Conservation (phyloP, 2,797 vertebrate species). For the Todus mexicanus region DNA sequence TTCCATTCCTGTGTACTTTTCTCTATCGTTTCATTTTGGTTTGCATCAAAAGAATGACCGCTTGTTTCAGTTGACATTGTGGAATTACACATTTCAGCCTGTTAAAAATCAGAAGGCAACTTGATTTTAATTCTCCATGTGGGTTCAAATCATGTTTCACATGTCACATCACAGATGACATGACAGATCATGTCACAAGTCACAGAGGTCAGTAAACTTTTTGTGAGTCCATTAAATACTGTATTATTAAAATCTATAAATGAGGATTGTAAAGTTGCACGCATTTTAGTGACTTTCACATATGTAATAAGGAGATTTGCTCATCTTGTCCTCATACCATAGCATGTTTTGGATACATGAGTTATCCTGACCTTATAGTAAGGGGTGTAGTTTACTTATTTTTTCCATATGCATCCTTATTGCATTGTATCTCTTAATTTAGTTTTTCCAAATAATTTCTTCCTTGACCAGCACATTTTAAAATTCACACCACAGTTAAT, state of each 20-base stretch:
- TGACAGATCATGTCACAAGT: background rate
- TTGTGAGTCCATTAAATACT: background rate
- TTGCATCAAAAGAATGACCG: constrained; percentile 22
- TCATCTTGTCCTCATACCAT: background rate
- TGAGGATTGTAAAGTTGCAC: background rate
- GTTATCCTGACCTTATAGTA: background rate
- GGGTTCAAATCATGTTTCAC: background rate
- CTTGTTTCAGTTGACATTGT: constrained; percentile 25
- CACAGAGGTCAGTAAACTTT: background rate
- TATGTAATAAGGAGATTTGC: background rate
- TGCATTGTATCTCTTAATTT: background rate
- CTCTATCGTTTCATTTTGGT: constrained; percentile 45
- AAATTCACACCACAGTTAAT: background rate
- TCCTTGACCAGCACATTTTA: background rate
- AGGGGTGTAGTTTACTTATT: background rate
- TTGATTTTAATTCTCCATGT: background rate
- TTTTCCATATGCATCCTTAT: background rate
- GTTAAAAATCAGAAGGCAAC: constrained; percentile 37
- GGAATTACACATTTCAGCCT: constrained; percentile 55
- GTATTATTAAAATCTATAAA: background rate
- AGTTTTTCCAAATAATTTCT: background rate
- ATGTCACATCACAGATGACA: background rate
- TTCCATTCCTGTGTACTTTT: constrained; percentile 58
- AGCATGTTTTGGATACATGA: background rate
- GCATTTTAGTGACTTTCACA: background rate